These are phyloP conservation scores for Macropodus opercularis DNA, from an alignment of 2,797 vertebrate species.

Conservation along the genomic window DNA sequence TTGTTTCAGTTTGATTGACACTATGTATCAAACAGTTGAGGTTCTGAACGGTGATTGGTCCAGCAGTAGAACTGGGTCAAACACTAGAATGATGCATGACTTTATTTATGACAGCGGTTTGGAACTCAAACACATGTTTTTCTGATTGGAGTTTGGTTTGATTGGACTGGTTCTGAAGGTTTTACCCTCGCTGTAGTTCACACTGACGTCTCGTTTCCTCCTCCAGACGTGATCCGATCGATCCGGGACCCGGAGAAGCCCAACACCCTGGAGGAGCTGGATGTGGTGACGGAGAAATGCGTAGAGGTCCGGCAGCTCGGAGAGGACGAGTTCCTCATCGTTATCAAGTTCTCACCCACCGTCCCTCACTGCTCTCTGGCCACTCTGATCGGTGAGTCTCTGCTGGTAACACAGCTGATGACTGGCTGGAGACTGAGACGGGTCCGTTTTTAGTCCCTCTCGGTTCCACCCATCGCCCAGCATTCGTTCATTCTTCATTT, in stretches of 20 bases:
- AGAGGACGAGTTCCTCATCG: constrained; percentile 91
- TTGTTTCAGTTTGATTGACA: no score
- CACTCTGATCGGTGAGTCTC: constrained; percentile 91
- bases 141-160: background rate
- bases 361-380: constrained; percentile 97
- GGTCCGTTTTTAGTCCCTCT: no score
- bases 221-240: constrained; percentile 91
- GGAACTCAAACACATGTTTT: background rate
- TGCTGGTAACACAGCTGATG: constrained; percentile 10
- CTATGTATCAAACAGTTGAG: no score
- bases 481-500: no score
- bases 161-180: no score
- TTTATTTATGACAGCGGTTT: no score
- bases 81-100: no score
- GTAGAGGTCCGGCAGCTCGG: constrained; percentile 90
- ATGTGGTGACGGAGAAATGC: constrained; percentile 92
- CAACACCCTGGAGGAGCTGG: constrained; percentile 94
- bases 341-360: constrained; percentile 94
- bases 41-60: no score
- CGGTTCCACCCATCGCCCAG: no score
- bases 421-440: no score
- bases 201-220: background rate
- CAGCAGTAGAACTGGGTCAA: no score
- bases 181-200: background rate
- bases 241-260: constrained; percentile 98